phyloP scores from a whole-genome alignment of 2,113 vertebrate genomes.

The Thamnaconus septentrionalis region DNA sequence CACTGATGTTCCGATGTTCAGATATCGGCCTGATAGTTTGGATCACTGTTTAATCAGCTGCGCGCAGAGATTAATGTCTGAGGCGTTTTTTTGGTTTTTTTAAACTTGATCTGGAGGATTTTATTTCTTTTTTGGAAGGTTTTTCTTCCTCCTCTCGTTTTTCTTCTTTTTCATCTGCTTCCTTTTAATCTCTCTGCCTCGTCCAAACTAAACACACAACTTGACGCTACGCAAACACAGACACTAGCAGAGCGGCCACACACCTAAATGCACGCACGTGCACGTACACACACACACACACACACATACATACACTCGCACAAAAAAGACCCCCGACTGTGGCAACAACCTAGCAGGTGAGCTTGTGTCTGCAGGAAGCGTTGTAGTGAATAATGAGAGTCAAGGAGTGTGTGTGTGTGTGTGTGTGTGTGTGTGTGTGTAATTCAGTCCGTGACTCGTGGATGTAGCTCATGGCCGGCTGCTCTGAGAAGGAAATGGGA shows the following conservation, averaged over 20 bases:
- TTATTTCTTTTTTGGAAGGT: background rate
- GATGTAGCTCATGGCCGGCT: no score
- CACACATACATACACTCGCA: background rate
- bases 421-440: slow-evolving; percentile 21
- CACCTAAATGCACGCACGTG: background rate
- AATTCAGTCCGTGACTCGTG: slow-evolving; percentile 29
- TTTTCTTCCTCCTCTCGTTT: background rate
- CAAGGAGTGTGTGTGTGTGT: background rate
- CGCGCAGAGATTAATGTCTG: background rate
- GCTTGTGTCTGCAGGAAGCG: slow-evolving; percentile 29
- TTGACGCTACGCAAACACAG: background rate
- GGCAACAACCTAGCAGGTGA: slow-evolving; percentile 12
- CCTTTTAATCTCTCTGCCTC: background rate
- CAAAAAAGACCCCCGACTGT: background rate
- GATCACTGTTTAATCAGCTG: slow-evolving; percentile 38
- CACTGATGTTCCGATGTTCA: slow-evolving; percentile 3
- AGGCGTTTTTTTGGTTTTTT: background rate
- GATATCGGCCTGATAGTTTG: slow-evolving; percentile 13
- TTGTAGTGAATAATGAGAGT: slow-evolving; percentile 18
- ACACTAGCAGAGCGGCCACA: background rate
- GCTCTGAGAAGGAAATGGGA: no score
- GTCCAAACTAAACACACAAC: no score
- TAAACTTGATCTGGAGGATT: background rate
- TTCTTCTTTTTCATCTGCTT: background rate
- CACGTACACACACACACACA: background rate